Evolutionary conservation across 1,140 invertebrate genomes (phyloP).

Genomic region (Cydia fagiglandana): DNA sequence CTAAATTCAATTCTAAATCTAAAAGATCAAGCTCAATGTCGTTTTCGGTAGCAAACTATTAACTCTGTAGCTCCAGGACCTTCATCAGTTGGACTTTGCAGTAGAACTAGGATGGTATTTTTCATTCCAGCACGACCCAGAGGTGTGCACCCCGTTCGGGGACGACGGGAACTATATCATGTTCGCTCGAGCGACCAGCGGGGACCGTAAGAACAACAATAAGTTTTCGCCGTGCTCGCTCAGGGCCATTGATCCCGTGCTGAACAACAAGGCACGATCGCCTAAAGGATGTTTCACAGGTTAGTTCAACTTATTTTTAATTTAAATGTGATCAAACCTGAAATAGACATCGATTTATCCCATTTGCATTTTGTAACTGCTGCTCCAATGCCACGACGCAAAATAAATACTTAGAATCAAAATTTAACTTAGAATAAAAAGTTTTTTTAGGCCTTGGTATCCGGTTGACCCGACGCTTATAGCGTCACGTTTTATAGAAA

Average conservation of each 20-base stretch:
- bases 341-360: no score
- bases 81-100: background rate
- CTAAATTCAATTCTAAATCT: no score
- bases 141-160: constrained; percentile 93
- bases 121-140: constrained; percentile 93
- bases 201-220: constrained; percentile 97
- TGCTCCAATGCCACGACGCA: no score
- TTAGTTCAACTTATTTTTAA: constrained; percentile 58
- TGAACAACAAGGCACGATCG: constrained; percentile 94
- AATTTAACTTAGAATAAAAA: no score
- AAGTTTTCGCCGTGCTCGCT: constrained; percentile 96
- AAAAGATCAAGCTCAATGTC: no score
- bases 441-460: no score
- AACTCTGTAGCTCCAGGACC: no score
- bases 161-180: constrained; percentile 99
- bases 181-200: constrained; percentile 97
- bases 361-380: no score
- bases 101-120: background rate
- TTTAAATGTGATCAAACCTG: background rate
- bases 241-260: constrained; percentile 95
- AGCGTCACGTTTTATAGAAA: no score
- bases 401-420: no score
- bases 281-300: constrained; percentile 95
- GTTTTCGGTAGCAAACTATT: no score
- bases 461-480: no score